Evolutionary conservation across 1,140 invertebrate genomes (phyloP).

Genomic region (Frieseomelitta varia): DNA sequence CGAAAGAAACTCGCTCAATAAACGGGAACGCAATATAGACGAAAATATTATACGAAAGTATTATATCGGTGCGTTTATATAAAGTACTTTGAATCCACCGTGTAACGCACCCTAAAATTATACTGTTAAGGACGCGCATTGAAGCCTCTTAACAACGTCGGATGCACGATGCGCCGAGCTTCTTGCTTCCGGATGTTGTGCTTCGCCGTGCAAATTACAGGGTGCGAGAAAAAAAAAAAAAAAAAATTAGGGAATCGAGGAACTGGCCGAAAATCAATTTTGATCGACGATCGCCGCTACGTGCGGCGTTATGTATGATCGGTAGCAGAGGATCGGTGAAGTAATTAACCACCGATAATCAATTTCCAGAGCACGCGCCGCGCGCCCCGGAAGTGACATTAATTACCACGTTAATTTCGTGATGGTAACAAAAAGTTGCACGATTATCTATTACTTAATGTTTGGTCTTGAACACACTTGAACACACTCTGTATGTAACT

Average conservation of each 20-base stretch:
- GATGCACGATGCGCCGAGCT: too few relatives aligned
- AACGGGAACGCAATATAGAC: neutral
- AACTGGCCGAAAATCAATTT: conserved; percentile 45
- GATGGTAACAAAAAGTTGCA: neutral
- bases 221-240: conserved; percentile 10
- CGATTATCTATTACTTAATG: conserved; percentile 46
- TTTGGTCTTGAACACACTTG: conserved; percentile 55
- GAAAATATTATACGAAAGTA: neutral
- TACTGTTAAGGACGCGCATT: neutral
- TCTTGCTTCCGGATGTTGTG: neutral
- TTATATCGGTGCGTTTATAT: neutral
- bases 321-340: neutral
- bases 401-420: conserved; percentile 13
- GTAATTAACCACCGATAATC: conserved; percentile 25
- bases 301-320: conserved; percentile 16
- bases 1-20: neutral
- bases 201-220: conserved; percentile 42
- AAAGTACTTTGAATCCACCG: neutral
- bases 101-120: conserved; percentile 9
- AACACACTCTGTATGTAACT: conserved; percentile 41
- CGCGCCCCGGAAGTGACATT: neutral
- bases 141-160: neutral
- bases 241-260: conserved; percentile 30
- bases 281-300: conserved; percentile 6
- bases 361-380: conserved; percentile 44